A percentile compares a stretch with the other conserved stretches of the same genome.
phyloP scores from a whole-genome alignment of 1,140 invertebrate genomes.

The Cotesia vestalis region DNA sequence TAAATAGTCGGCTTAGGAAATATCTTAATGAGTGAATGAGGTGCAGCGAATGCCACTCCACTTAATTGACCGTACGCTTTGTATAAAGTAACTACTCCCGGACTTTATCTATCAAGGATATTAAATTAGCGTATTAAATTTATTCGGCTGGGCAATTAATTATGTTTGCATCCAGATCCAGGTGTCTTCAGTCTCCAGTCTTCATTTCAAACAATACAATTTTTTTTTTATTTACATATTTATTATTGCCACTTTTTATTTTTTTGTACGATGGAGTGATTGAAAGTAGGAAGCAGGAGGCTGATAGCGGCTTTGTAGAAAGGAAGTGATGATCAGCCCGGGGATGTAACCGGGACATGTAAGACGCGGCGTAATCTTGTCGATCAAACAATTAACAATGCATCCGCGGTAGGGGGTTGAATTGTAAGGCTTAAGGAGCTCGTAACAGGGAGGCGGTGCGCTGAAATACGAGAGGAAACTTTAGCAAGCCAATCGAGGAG shows the following conservation, averaged over 20 bases:
- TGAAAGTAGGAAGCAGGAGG: slow-evolving; percentile 34
- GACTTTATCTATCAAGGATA: too few species aligned
- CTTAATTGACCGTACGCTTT: not conserved
- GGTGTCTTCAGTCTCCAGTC: not conserved
- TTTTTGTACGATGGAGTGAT: slow-evolving; percentile 32
- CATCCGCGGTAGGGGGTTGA: slow-evolving; percentile 48
- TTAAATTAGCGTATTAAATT: too few species aligned
- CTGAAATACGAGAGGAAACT: not conserved
- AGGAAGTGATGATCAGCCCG: not conserved
- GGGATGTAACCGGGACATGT: slow-evolving; percentile 51
- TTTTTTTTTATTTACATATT: too few species aligned
- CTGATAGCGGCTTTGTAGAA: not conserved
- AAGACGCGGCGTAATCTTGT: slow-evolving; percentile 65
- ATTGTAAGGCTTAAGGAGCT: slow-evolving; percentile 38
- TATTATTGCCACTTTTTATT: too few species aligned
- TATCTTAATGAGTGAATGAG: slow-evolving; percentile 66
- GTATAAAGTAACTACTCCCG: too few species aligned
- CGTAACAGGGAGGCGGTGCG: slow-evolving; percentile 18
- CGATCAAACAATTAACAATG: slow-evolving; percentile 68
- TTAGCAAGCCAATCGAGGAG: slow-evolving; percentile 17
- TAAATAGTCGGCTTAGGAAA: slow-evolving; percentile 47
- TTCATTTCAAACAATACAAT: too few species aligned
- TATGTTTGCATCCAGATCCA: not conserved
- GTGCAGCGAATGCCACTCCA: not conserved
- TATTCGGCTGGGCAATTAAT: too few species aligned